Evolutionary conservation across 2,797 vertebrate species (phyloP).

Genomic region (Vultur gryphus): DNA sequence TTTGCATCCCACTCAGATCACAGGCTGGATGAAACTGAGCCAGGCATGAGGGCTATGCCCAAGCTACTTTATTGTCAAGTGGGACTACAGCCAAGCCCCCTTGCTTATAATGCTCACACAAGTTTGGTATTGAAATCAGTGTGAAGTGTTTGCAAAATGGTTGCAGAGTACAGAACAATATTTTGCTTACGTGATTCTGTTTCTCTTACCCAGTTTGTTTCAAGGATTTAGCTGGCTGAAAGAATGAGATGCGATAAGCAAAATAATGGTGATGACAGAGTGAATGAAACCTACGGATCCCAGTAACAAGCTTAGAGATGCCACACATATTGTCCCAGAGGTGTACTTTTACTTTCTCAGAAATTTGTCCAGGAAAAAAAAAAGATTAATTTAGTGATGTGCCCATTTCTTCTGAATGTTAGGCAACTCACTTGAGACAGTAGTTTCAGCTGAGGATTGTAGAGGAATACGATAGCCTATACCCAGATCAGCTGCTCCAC

Average conservation of each 20-base stretch:
- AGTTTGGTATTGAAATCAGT: neutral
- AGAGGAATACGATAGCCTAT: neutral
- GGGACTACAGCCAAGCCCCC: neutral
- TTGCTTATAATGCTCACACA: neutral
- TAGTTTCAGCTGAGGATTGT: neutral
- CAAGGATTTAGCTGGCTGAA: neutral
- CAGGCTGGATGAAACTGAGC: neutral
- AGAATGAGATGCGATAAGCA: neutral
- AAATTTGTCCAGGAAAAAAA: neutral
- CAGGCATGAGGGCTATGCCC: neutral
- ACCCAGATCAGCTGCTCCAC: neutral
- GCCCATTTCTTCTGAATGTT: neutral
- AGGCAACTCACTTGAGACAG: neutral
- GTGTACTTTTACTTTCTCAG: neutral
- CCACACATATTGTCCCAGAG: neutral
- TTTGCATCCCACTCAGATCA: neutral
- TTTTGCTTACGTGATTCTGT: neutral
- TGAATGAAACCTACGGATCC: neutral
- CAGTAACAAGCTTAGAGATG: neutral
- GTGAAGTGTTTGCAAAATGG: neutral
- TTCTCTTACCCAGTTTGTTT: neutral
- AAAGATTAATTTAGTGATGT: neutral
- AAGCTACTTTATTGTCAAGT: neutral
- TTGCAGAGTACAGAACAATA: neutral
- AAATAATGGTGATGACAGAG: neutral